These are phyloP conservation scores for Minunthozetes semirufus DNA, from an alignment of 2,888 invertebrate genomes.

Conservation along the genomic window DNA sequence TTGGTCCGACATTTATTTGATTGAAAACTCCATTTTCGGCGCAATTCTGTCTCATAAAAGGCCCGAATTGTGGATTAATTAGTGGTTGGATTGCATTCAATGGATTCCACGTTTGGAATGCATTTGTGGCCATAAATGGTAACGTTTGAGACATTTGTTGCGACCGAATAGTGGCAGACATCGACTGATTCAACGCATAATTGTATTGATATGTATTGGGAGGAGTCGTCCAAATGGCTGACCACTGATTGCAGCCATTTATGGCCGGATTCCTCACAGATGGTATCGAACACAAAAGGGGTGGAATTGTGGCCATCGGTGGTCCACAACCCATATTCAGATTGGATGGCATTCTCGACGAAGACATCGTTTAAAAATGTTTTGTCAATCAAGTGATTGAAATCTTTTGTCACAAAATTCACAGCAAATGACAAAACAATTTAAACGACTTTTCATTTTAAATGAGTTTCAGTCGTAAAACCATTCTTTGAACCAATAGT, in stretches of 20 bases:
- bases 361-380: neutral
- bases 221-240: neutral
- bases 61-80: neutral
- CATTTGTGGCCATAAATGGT: neutral
- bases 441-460: too few relatives aligned
- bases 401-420: neutral
- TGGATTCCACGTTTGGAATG: neutral
- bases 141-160: constrained; percentile 4
- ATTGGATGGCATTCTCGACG: constrained; percentile 15
- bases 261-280: neutral
- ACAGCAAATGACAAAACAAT: neutral
- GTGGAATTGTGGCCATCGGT: neutral
- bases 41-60: neutral
- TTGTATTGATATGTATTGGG: neutral
- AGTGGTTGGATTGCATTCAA: neutral
- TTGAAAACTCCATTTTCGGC: neutral
- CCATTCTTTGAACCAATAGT: too few relatives aligned
- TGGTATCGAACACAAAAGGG: neutral
- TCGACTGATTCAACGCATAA: neutral
- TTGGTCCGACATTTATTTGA: neutral
- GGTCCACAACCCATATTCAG: neutral
- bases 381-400: neutral
- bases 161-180: neutral
- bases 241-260: neutral
- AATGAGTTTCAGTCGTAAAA: too few relatives aligned